Evolutionary conservation across 2,888 invertebrate genomes (phyloP).

Genomic region (Netelia melanura): DNA sequence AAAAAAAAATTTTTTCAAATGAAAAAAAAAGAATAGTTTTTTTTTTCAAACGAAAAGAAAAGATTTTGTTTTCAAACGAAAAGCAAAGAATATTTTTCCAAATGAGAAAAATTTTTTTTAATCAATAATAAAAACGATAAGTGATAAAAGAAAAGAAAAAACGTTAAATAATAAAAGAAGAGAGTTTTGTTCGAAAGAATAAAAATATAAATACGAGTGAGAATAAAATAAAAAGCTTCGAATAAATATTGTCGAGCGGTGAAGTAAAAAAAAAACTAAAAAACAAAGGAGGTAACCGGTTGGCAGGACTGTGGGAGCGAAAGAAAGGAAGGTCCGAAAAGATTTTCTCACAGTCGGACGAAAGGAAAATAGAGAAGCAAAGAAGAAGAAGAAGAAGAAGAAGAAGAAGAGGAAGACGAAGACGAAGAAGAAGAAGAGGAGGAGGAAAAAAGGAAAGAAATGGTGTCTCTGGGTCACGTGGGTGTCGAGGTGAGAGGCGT

Average conservation of each 20-base stretch:
- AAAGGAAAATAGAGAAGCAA: constrained; percentile 25
- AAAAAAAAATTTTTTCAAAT: too few relatives aligned
- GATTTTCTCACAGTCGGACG: constrained; percentile 50
- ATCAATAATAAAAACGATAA: background rate
- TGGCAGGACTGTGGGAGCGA: constrained; percentile 11
- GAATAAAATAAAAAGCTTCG: background rate
- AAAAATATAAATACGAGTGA: too few relatives aligned
- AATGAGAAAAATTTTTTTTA: too few relatives aligned
- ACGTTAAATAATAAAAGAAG: too few relatives aligned
- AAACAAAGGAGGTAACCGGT: constrained; percentile 53
- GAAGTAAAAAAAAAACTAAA: background rate
- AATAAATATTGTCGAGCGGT: background rate
- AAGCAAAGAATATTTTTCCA: too few relatives aligned
- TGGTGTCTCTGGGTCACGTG: constrained; percentile 65
- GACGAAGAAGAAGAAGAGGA: background rate
- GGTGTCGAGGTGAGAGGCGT: constrained; percentile 61
- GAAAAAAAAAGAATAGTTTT: too few relatives aligned
- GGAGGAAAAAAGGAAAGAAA: constrained; percentile 28
- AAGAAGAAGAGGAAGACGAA: constrained; percentile 25
- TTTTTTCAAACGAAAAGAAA: too few relatives aligned
- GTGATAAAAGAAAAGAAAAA: too few relatives aligned
- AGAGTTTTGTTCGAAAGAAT: too few relatives aligned
- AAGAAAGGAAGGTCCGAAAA: constrained; percentile 23
- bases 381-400: constrained; percentile 4
- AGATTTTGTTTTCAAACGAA: too few relatives aligned